These are phyloP conservation scores for Mesorhabditis belari DNA, from an alignment of 2,888 invertebrate genomes.

Conservation along the genomic window DNA sequence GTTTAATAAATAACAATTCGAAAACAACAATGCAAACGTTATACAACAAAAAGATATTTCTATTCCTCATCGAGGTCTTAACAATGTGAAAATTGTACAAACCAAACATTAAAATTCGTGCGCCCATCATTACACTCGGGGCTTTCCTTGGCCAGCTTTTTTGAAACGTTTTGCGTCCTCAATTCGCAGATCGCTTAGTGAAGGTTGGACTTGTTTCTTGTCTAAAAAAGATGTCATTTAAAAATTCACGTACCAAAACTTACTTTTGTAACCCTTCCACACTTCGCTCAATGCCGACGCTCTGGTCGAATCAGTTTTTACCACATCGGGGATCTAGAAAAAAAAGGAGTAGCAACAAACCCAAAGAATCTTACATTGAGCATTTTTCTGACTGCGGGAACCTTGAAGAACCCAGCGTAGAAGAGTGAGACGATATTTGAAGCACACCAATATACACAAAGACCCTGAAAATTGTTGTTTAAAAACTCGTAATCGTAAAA, in stretches of 20 bases:
- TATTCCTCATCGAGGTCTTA: too few species aligned
- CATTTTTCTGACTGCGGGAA: slow-evolving; percentile 26
- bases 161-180: slow-evolving; percentile 40
- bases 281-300: slow-evolving; percentile 17
- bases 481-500: too few species aligned
- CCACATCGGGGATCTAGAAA: slow-evolving; percentile 26
- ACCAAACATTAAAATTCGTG: too few species aligned
- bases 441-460: slow-evolving; percentile 49
- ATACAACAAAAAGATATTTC: too few species aligned
- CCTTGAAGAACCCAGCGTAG: slow-evolving; percentile 38
- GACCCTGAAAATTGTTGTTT: slow-evolving; percentile 36
- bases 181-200: slow-evolving; percentile 29
- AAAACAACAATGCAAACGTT: too few species aligned
- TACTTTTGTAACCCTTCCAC: slow-evolving; percentile 14
- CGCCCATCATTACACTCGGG: too few species aligned
- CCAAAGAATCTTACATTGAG: not conserved
- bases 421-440: slow-evolving; percentile 44
- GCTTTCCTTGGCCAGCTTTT: slow-evolving; percentile 46
- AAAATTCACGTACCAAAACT: not conserved
- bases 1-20: too few species aligned
- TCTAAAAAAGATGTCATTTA: slow-evolving; percentile 11
- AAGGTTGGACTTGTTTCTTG: slow-evolving; percentile 33
- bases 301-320: slow-evolving; percentile 3
- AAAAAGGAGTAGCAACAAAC: slow-evolving; percentile 4
- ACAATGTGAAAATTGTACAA: too few species aligned